A percentile compares a stretch with the other conserved stretches of the same genome.
Conservation (phyloP, 1,140 invertebrate species). For the Drosophila equinoxialis region DNA sequence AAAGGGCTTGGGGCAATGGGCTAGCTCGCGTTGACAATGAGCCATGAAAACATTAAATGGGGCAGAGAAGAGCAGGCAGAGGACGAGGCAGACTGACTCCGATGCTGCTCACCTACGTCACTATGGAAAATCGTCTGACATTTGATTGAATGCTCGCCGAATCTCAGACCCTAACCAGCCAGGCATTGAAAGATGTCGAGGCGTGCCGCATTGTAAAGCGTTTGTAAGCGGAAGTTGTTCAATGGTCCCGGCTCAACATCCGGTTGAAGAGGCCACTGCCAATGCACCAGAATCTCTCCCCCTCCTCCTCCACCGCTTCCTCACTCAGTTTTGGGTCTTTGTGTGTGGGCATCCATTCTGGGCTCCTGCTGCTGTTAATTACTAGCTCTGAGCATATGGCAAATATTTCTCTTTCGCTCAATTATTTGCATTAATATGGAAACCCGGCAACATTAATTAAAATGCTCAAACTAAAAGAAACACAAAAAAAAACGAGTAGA, state of each 20-base stretch:
- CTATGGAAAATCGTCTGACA: constrained; percentile 44
- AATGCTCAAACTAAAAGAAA: constrained; percentile 40
- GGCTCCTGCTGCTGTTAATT: constrained; percentile 10
- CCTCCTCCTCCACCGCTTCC: neutral
- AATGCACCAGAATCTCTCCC: neutral
- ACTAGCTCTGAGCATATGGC: constrained; percentile 19
- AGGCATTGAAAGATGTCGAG: constrained; percentile 35
- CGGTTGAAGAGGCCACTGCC: constrained; percentile 33
- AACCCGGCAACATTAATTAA: constrained; percentile 52
- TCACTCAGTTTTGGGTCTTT: neutral
- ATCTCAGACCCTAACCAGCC: constrained; percentile 28
- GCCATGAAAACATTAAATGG: constrained; percentile 58
- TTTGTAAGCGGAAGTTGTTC: constrained; percentile 60
- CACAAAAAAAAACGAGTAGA: neutral
- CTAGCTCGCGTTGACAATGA: constrained; percentile 60
- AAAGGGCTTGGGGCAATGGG: constrained; percentile 50
- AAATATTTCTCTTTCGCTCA: constrained; percentile 25
- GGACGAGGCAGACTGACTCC: constrained; percentile 4
- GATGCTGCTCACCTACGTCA: constrained; percentile 29
- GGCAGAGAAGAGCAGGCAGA: constrained; percentile 4
- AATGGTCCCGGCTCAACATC: constrained; percentile 48
- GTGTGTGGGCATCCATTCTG: constrained; percentile 22
- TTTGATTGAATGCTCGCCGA: constrained; percentile 53
- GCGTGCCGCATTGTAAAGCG: constrained; percentile 59
- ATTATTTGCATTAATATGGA: constrained; percentile 46